A percentile compares a stretch with the other conserved stretches of the same genome.
Evolutionary conservation across 2,113 vertebrate genomes (phyloP).

Genomic region (Daphoenositta chrysoptera): DNA sequence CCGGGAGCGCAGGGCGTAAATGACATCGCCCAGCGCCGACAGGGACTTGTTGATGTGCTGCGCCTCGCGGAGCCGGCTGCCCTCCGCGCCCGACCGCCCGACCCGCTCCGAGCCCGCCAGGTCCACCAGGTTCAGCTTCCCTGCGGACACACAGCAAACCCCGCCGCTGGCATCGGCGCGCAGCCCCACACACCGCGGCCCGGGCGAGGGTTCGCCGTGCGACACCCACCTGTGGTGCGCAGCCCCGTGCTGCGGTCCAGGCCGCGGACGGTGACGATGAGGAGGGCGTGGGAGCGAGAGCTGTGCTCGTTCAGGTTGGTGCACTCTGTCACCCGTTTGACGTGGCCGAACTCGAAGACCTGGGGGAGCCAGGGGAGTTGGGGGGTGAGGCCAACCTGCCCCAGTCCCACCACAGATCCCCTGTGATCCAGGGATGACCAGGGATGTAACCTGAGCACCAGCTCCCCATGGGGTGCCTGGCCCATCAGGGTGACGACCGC

Average conservation of each 20-base stretch:
- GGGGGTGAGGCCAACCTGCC: neutral
- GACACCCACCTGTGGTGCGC: constrained; percentile 80
- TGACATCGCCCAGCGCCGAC: constrained; percentile 90
- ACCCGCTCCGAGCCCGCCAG: constrained; percentile 93
- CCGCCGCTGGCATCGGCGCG: fast-evolving
- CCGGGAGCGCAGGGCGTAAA: constrained; percentile 86
- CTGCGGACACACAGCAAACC: constrained; percentile 45
- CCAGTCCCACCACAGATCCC: neutral
- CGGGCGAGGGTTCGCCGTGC: fast-evolving
- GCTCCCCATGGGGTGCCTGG: fast-evolving
- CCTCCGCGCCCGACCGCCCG: constrained; percentile 88
- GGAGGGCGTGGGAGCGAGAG: constrained; percentile 92
- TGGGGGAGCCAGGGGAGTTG: neutral
- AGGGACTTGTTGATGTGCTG: constrained; percentile 98
- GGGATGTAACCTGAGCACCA: neutral
- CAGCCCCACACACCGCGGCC: fast-evolving
- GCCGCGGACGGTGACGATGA: constrained; percentile 85
- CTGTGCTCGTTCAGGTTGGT: constrained; percentile 95
- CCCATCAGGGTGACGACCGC: fast-evolving
- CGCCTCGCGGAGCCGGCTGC: constrained; percentile 88
- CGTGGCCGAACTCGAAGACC: constrained; percentile 89
- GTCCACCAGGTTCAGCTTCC: constrained; percentile 95
- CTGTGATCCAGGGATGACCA: fast-evolving
- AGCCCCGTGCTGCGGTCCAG: constrained; percentile 85
- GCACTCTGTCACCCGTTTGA: constrained; percentile 88